A percentile compares a stretch with the other conserved stretches of the same genome.
These are phyloP conservation scores for Solen grandis DNA, from an alignment of 1,140 invertebrate genomes.

Conservation along the genomic window DNA sequence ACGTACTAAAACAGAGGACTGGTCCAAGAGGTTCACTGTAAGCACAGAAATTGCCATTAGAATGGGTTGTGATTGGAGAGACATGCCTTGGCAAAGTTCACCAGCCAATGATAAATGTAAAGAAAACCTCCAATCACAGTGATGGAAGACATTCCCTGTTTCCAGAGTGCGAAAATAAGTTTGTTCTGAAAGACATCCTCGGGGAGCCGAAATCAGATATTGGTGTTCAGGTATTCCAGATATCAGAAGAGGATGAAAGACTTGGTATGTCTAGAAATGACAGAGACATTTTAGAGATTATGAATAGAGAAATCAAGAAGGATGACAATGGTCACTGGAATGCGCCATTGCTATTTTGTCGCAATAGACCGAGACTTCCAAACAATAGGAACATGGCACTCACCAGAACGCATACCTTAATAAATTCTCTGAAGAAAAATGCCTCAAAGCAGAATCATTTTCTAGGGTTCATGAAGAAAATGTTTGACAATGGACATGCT, in stretches of 20 bases:
- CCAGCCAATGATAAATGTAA: background rate
- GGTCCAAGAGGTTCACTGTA: slow-evolving; percentile 33
- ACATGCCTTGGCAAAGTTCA: slow-evolving; percentile 23
- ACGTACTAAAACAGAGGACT: too few relatives aligned
- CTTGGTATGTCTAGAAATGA: too few relatives aligned
- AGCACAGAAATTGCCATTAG: slow-evolving; percentile 29
- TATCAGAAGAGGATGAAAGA: too few relatives aligned
- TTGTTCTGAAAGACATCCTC: background rate
- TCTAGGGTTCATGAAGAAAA: slow-evolving; percentile 37
- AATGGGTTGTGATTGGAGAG: slow-evolving; percentile 52
- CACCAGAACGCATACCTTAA: background rate
- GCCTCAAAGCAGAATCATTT: slow-evolving; percentile 17
- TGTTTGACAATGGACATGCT: slow-evolving; percentile 23
- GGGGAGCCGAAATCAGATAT: background rate
- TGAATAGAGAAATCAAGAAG: too few relatives aligned
- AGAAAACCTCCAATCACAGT: slow-evolving; percentile 21
- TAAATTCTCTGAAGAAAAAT: background rate
- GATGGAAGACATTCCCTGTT: slow-evolving; percentile 26
- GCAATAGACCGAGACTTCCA: background rate
- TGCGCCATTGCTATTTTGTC: slow-evolving; percentile 15
- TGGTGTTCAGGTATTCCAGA: too few relatives aligned
- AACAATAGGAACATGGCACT: slow-evolving; percentile 27
- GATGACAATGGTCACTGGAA: background rate
- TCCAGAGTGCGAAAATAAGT: slow-evolving; percentile 24
- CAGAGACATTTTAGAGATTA: too few relatives aligned